A percentile compares a stretch with the other conserved stretches of the same genome.
phyloP scores from a whole-genome alignment of 2,888 invertebrate species.

The Stenurella melanura region DNA sequence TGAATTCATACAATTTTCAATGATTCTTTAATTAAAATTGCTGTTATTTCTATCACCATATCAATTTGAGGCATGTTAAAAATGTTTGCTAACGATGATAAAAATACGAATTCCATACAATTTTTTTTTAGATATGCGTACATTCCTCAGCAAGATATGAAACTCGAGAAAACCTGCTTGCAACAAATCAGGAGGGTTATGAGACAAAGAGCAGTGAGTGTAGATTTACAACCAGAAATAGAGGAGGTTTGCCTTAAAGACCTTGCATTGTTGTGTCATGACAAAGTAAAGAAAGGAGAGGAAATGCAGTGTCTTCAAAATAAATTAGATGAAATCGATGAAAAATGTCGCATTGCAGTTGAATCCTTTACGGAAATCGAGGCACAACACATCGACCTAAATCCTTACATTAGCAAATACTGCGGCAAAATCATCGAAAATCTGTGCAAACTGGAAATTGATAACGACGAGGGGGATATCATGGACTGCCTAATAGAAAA shows the following conservation, averaged over 20 bases:
- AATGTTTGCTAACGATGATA: neutral
- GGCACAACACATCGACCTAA: constrained; percentile 91
- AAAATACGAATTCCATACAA: neutral
- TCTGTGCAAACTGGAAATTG: constrained; percentile 82
- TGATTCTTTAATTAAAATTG: no score
- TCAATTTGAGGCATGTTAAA: neutral
- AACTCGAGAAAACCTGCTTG: constrained; percentile 78
- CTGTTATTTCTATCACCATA: no score
- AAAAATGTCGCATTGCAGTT: constrained; percentile 85
- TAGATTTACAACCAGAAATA: constrained; percentile 95
- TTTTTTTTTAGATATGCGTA: constrained; percentile 42
- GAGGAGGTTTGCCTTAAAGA: constrained; percentile 93
- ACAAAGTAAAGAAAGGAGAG: constrained; percentile 90
- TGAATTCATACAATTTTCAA: no score
- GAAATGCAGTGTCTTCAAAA: constrained; percentile 95
- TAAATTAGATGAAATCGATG: constrained; percentile 81
- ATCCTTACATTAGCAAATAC: constrained; percentile 88
- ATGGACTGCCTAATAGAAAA: constrained; percentile 95
- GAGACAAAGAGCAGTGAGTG: constrained; percentile 93
- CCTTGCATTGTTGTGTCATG: constrained; percentile 87
- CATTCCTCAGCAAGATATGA: constrained; percentile 63
- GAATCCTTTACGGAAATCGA: constrained; percentile 92
- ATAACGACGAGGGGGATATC: constrained; percentile 89
- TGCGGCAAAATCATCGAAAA: constrained; percentile 87
- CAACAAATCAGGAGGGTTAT: constrained; percentile 93